These are phyloP conservation scores for Conus ventricosus DNA, from an alignment of 1,140 invertebrate species.

Conservation along the genomic window DNA sequence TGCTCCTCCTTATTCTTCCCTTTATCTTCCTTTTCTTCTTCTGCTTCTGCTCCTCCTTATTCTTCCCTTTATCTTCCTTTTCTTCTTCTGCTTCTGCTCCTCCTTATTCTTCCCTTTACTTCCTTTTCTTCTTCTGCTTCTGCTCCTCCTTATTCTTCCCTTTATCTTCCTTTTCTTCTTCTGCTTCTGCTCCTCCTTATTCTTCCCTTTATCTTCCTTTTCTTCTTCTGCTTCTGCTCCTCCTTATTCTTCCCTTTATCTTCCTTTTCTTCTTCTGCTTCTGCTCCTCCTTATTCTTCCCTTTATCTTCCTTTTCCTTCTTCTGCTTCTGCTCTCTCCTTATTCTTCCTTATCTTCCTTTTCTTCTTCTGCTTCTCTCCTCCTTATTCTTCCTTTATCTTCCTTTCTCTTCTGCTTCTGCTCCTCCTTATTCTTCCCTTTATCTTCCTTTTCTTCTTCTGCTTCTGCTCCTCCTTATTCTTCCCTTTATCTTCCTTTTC, in stretches of 20 bases:
- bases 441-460: background rate
- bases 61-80: background rate
- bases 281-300: background rate
- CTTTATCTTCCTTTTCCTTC: background rate
- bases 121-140: slow-evolving; percentile 7
- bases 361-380: slow-evolving; percentile 12
- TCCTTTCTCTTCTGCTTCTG: background rate
- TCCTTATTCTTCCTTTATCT: background rate
- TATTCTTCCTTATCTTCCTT: background rate
- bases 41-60: background rate
- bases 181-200: background rate
- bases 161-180: background rate
- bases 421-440: background rate
- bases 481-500: background rate
- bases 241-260: background rate
- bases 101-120: background rate
- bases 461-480: background rate
- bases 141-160: background rate
- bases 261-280: slow-evolving; percentile 8
- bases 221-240: slow-evolving; percentile 6
- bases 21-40: background rate
- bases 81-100: slow-evolving; percentile 6
- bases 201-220: background rate
- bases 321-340: background rate
- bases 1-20: background rate